phyloP scores from a whole-genome alignment of 2,888 invertebrate species.

The Beris chalybata region DNA sequence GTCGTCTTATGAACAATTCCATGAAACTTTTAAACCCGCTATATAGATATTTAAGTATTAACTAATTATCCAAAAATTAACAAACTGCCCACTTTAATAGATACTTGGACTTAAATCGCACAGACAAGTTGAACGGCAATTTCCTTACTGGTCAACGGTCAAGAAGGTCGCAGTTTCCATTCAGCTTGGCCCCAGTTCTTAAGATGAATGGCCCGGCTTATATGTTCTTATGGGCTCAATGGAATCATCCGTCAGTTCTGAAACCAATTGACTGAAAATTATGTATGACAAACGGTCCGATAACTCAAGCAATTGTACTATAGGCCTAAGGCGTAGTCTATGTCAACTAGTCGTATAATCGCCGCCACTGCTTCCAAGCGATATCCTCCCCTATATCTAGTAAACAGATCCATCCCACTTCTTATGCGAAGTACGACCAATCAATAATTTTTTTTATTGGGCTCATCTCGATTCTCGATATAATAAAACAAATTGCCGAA shows the following conservation, averaged over 20 bases:
- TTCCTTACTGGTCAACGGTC: neutral
- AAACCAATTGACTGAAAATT: slow-evolving; percentile 39
- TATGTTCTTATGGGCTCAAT: slow-evolving; percentile 14
- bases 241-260: slow-evolving; percentile 26
- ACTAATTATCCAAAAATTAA: too few species aligned
- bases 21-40: too few species aligned
- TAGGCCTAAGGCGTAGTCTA: slow-evolving; percentile 13
- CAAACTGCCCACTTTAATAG: too few species aligned
- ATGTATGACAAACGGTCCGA: slow-evolving; percentile 37
- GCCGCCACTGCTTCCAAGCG: too few species aligned
- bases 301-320: slow-evolving; percentile 34
- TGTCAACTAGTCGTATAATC: too few species aligned
- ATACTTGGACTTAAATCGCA: too few species aligned
- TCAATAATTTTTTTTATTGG: slow-evolving; percentile 36
- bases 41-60: too few species aligned
- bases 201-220: slow-evolving; percentile 14
- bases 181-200: neutral
- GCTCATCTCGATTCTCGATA: slow-evolving; percentile 28
- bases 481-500: slow-evolving; percentile 37
- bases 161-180: neutral
- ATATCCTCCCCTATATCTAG: too few species aligned
- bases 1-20: too few species aligned
- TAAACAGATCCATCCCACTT: too few species aligned
- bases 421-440: slow-evolving; percentile 12
- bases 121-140: too few species aligned